These are phyloP conservation scores for Liolophura sinensis DNA, from an alignment of 1,140 invertebrate genomes.

Conservation along the genomic window DNA sequence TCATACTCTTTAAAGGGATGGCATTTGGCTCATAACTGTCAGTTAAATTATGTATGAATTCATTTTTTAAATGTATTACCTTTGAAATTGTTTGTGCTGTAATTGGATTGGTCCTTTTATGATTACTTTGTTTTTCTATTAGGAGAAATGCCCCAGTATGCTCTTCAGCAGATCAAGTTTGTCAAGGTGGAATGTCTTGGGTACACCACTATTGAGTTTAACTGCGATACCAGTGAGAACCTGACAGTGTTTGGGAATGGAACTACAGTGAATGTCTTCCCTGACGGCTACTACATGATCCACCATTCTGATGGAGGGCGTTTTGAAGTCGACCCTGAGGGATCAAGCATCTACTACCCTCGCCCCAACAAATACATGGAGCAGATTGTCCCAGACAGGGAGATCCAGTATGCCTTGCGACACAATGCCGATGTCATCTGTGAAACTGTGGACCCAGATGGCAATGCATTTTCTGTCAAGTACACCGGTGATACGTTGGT, in stretches of 20 bases:
- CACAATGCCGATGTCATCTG: constrained; percentile 50
- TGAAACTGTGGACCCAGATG: constrained; percentile 53
- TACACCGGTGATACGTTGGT: constrained; percentile 45
- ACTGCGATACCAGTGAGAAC: constrained; percentile 49
- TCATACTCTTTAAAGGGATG: too few relatives aligned
- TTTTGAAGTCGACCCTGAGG: constrained; percentile 43
- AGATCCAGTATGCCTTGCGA: constrained; percentile 45
- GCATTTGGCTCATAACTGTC: too few relatives aligned
- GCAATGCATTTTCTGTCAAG: constrained; percentile 51
- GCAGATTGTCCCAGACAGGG: constrained; percentile 34
- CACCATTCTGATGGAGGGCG: constrained; percentile 49
- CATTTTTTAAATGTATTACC: too few relatives aligned
- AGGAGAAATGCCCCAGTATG: too few relatives aligned
- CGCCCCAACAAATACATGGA: constrained; percentile 42
- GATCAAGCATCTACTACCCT: constrained; percentile 42
- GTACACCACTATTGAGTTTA: constrained; percentile 57
- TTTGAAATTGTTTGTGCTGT: too few relatives aligned
- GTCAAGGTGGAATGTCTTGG: constrained; percentile 57
- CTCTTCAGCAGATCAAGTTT: constrained; percentile 40
- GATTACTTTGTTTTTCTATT: too few relatives aligned
- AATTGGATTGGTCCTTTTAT: too few relatives aligned
- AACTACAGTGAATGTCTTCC: constrained; percentile 48
- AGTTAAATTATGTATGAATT: too few relatives aligned
- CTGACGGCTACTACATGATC: constrained; percentile 54
- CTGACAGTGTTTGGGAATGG: constrained; percentile 53